Percentiles rank a stretch among this genome's conserved stretches.
These are phyloP conservation scores for Sepioteuthis lessoniana DNA, from an alignment of 2,888 invertebrate species.

Conservation along the genomic window DNA sequence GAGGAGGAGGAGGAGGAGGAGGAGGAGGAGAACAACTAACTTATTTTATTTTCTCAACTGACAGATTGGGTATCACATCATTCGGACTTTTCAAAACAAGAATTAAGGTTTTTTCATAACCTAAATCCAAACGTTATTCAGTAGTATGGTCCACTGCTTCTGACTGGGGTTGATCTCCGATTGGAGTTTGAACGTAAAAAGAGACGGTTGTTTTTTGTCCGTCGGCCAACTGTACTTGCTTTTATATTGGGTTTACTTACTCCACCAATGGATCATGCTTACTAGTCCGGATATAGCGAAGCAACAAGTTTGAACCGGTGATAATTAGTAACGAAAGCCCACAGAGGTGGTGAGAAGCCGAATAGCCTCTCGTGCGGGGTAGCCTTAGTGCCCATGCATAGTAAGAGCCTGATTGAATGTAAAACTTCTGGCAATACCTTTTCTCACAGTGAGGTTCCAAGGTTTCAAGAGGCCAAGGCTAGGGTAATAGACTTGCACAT, in stretches of 20 bases:
- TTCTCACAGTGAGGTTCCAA: not conserved
- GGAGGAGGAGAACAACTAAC: too few species aligned
- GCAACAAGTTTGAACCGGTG: too few species aligned
- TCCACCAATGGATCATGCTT: not conserved
- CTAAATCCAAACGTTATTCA: too few species aligned
- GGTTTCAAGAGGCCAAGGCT: not conserved
- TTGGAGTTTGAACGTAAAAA: not conserved
- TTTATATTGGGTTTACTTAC: not conserved
- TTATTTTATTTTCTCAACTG: too few species aligned
- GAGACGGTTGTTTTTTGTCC: not conserved
- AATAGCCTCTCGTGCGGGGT: not conserved
- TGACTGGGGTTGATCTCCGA: not conserved
- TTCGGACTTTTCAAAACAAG: too few species aligned
- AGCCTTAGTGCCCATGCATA: not conserved
- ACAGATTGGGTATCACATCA: too few species aligned
- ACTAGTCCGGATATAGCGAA: not conserved
- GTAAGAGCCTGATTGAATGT: not conserved
- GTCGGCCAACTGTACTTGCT: not conserved
- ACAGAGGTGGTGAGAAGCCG: not conserved
- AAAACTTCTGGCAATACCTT: not conserved
- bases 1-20: too few species aligned
- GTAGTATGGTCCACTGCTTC: too few species aligned
- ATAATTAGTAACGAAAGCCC: not conserved
- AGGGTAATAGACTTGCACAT: not conserved
- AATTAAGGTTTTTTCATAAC: too few species aligned